Conservation (phyloP, 2,797 vertebrate species). For the Valencia hispanica region DNA sequence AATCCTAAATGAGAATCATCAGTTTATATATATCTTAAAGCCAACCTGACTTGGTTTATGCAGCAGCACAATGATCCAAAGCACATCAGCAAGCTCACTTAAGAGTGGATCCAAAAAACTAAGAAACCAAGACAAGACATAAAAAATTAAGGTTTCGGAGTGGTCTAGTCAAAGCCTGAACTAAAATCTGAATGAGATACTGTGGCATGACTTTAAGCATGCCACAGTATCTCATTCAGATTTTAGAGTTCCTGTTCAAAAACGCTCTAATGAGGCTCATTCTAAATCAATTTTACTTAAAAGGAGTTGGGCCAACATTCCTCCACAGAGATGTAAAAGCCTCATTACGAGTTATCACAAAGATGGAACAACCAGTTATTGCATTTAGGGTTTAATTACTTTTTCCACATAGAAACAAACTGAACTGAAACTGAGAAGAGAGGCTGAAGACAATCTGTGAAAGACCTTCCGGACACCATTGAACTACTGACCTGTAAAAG, state of each 20-base stretch:
- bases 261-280: background rate
- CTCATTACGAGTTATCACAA: background rate
- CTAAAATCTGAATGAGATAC: too few relatives aligned
- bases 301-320: background rate
- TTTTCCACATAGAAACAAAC: background rate
- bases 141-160: too few relatives aligned
- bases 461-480: background rate
- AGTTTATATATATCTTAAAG: too few relatives aligned
- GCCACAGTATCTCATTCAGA: too few relatives aligned
- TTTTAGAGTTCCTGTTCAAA: background rate
- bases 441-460: background rate
- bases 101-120: background rate
- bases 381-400: background rate
- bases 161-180: too few relatives aligned
- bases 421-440: background rate
- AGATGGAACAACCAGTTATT: background rate
- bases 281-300: background rate
- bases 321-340: background rate
- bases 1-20: too few relatives aligned
- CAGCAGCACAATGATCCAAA: too few relatives aligned
- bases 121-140: background rate
- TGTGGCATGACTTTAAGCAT: background rate
- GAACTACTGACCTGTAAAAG: background rate
- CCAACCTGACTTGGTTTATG: too few relatives aligned
- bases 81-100: background rate